Base-by-base conservation (phyloP, 2,888 invertebrate genomes). In the Apeira syringaria region DNA sequence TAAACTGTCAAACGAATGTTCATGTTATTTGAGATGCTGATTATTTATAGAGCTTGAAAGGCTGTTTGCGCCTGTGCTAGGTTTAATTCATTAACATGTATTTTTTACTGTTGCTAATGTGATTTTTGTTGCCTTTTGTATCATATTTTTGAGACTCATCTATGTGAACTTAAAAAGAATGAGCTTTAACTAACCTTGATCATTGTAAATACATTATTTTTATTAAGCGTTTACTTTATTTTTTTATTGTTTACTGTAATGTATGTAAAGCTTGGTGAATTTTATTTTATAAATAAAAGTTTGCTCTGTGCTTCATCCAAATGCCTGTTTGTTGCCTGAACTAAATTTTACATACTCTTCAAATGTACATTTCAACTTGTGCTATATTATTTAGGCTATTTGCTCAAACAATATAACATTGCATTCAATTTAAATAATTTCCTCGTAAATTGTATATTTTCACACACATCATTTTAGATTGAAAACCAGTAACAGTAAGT, bases 241-340 rank as follows among this genome's bases (percentile, higher is more conserved):
- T 84, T 79, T 82, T 74, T 67, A 75, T 80, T 77, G 74, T 84
- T 85, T 84, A 80, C 76, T 74, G 61, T 66, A 30, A 39, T 39
- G 28, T 46, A 70, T 81, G 74, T 82, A 79, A 72, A 76, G 73
- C 73, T 80, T 78, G 74, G 63, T 48, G 61, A 68, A 61, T 67
- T 65, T 60, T 68, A 63, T 71, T 72, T 66, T 66, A 62, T 63
- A 51, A 47, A 59, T 59, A 51, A 65, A 58, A 44, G 53, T 59
- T 61, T 63, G 59, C 58, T 63, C 52, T 49, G 37, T 56, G 53
- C 60, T 66, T 54, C 22, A 34, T 32, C 44, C 6, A 11, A 47
- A 25, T 37, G 49, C 52, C 49, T 52, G 15, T 3, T 4, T 15
- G 15, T 15, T 15, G 15, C 15, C 4, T 15, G 15, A 15, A n/a